phyloP scores from a whole-genome alignment of 1,140 invertebrate genomes.

The Globodera rostochiensis region DNA sequence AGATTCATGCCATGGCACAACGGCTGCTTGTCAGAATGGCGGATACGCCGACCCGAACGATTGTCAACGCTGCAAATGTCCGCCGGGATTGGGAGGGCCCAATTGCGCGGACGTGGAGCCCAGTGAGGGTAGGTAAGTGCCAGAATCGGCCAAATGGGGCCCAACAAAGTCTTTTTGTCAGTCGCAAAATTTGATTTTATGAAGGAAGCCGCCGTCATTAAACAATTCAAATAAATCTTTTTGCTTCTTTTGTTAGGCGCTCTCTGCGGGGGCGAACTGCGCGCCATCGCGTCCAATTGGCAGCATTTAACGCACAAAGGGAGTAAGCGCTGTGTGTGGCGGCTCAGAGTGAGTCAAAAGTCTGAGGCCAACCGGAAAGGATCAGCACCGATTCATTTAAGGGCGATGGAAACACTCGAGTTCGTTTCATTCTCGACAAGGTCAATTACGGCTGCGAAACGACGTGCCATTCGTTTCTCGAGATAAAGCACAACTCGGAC shows the following conservation, averaged over 20 bases:
- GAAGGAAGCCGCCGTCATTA: too few species aligned
- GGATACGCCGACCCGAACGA: constrained; percentile 66
- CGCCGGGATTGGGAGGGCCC: constrained; percentile 47
- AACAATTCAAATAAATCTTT: too few species aligned
- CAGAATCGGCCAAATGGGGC: not conserved
- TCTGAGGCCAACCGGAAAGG: not conserved
- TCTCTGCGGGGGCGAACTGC: constrained; percentile 60
- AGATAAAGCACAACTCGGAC: constrained; percentile 64
- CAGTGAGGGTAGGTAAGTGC: constrained; percentile 18
- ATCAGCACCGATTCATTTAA: constrained; percentile 8
- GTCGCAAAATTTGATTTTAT: too few species aligned
- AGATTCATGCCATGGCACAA: constrained; percentile 51
- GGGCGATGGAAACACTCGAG: constrained; percentile 48
- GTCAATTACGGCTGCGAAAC: constrained; percentile 54
- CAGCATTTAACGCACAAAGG: constrained; percentile 60
- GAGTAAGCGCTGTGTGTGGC: constrained; percentile 51
- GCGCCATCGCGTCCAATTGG: constrained; percentile 47
- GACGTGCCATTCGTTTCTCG: constrained; percentile 62
- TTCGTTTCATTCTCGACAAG: constrained; percentile 59
- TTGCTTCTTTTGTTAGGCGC: constrained; percentile 10
- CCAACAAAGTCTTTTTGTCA: not conserved
- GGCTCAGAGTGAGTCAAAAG: constrained; percentile 47
- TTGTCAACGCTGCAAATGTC: constrained; percentile 56
- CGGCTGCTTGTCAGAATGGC: constrained; percentile 52
- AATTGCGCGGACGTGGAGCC: constrained; percentile 37